Conservation (phyloP, 2,888 invertebrate genomes). For the Antheraea yamamai region DNA sequence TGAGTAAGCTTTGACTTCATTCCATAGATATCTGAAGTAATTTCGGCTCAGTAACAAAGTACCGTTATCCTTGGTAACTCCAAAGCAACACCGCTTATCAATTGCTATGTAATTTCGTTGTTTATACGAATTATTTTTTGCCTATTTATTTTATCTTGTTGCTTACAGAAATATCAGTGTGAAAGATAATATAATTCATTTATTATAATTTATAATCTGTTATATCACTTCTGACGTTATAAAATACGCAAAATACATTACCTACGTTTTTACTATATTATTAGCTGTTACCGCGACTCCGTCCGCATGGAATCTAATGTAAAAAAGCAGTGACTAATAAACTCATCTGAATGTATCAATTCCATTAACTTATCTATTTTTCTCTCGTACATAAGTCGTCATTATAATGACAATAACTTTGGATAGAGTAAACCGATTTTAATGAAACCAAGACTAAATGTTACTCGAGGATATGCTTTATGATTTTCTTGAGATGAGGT, state of each 20-base stretch:
- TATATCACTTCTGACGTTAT: not conserved
- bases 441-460: too few species aligned
- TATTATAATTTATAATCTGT: not conserved
- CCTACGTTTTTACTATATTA: not conserved
- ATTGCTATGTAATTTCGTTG: not conserved
- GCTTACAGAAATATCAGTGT: not conserved
- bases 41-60: not conserved
- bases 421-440: too few species aligned
- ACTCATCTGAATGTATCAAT: too few species aligned
- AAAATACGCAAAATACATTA: not conserved
- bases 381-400: too few species aligned
- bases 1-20: not conserved
- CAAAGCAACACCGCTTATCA: not conserved
- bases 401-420: too few species aligned
- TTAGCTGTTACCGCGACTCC: too few species aligned
- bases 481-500: too few species aligned
- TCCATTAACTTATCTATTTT: too few species aligned
- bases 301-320: too few species aligned
- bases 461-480: too few species aligned
- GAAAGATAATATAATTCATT: not conserved
- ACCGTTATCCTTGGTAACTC: not conserved
- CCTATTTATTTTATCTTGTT: conserved; percentile 18
- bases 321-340: too few species aligned
- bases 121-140: not conserved
- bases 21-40: not conserved